Evolutionary conservation across 2,113 vertebrate species (phyloP), one percentile per base, ranked within the genome.

Genomic region (Salvator merianae): DNA sequence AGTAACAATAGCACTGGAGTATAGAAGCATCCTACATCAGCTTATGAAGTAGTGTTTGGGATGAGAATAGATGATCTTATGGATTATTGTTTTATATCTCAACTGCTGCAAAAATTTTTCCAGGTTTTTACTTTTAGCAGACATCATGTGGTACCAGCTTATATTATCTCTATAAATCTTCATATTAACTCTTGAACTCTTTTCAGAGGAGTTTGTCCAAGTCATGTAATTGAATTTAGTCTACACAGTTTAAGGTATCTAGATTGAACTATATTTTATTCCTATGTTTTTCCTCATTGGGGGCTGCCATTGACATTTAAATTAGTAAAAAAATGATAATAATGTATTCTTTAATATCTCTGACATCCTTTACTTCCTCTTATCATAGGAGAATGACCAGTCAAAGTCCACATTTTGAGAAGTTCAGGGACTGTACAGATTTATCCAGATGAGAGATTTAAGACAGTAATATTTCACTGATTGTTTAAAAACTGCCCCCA

Each of bases 101-200:
- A 47, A 84, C 2, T 2, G 65, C 84, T 88, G 8, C 40, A 26
- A 2, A 0, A 84, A 34, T 24, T 85, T 81, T 62, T 73, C 36
- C 0, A 4, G 38, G 30, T 81, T 47, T 66, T 16, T 0, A 26
- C 3, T 66, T 77, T 53, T 62, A 72, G 83, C 70, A 88, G 20
- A 34, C 75, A 3, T 32, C 86, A 82, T 50, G 20, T 66, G 79
- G 50, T 84, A 79, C 59, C 6, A 77, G 55, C 26, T 85, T 69
- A 71, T 82, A 75, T 84, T 73, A 88, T 66, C 84, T 83, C 65
- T 16, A 1, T 36, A 77, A 87, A 36, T 32, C 10, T 69, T 3
- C 34, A 65, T 84, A 87, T 81, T 24, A 38, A 22, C 34, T 22
- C 81, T 83, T 85, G 26, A 7, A 1, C 63, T 22, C 53, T 24